Evolutionary conservation across 2,888 invertebrate species (phyloP), one percentile per base, ranked within the genome.

Genomic region (Tetranychus truncatus): DNA sequence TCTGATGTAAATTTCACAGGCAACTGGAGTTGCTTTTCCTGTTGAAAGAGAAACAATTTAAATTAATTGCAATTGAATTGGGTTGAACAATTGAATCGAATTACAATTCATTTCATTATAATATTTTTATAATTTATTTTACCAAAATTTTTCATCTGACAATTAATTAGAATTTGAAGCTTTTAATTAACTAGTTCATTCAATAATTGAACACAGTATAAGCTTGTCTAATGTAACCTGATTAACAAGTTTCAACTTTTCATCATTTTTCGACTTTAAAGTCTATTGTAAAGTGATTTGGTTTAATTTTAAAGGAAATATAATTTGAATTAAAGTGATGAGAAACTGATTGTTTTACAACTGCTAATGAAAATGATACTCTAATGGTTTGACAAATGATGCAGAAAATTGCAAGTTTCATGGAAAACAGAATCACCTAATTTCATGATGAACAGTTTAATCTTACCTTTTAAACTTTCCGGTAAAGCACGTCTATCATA

Each of bases 1-100:
- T 73, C 80, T 76, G 44, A 80, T 78, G 73, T 79, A 80, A 74
- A 80, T 78, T 74, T 79, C 78, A 71, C 79, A 78, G 21, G 72
- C 73, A n/a, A 80, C 80, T 65, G 75, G 75, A 20, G 80, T 80
- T 24, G 80, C 79, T 8, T 74, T 78, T 45, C 80, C 80, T 79
- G 72, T 18, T 75, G 76, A 24, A 2, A 66, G 5, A 20, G 66
- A 18, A 66, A 66, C 18, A 6, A 6, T 66, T n/a, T 3, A 6
- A 18, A 20, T 66, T n/a, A 66, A 20, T 20, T 18, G 18, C 20
- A 66, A n/a, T 66, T 34, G 34, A 1, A 34, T 34, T 24, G 24
- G 24, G 24, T 24, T 24, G 24, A 24, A 24, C 24, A 24, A 24
- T 24, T 34, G 34, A 34, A 34, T 34, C 34, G 4, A 34, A 34